Base-by-base conservation (phyloP, 2,113 vertebrate species). In the Pteruthius melanotis region DNA sequence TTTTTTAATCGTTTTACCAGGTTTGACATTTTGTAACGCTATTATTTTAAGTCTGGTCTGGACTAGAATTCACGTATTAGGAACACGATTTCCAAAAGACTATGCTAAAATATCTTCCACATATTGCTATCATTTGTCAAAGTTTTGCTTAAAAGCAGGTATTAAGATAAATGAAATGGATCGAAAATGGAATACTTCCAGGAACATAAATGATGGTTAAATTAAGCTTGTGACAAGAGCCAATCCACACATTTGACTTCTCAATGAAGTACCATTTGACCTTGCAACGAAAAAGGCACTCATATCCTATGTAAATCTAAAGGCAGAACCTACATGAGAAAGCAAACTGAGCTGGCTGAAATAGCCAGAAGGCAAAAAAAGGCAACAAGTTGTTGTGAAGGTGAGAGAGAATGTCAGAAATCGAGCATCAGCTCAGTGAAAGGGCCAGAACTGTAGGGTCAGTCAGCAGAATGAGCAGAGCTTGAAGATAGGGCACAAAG, bases 1-100 rank as follows among this genome's bases (percentile, higher is more conserved):
- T 89, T 75, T 88, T 81, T 40, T 21, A 76, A 63, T 69, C 50
- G 49, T 64, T 85, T 80, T 83, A 90, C 40, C 63, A 87, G 90
- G 42, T 83, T 61, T 93, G 74, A 93, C 92, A 92, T 94, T 95
- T 91, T 17, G 33, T 60, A 94, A 39, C 0, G 11, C 70, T 79
- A 68, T 79, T 86, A 93, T 79, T 93, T 89, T 31, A 74, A 92
- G 54, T 37, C 59, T 77, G 26, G 30, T 74, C 66, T 77, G 54
- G 76, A 82, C 45, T 85, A 83, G 85, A 93, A 92, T 33, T 86
- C 79, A 80, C 42, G 44, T 52, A 65, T 94, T 50, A 90, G 61
- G 71, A 90, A 90, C 92, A 72, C 33, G 22, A 75, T 76, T 93
- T 96, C 53, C 31, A 49, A 85, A 93, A 88, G 63, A 77, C 74